Percentiles rank a stretch among this genome's conserved stretches.
Conservation (phyloP, 1,140 invertebrate genomes). For the Oedothorax gibbosus region DNA sequence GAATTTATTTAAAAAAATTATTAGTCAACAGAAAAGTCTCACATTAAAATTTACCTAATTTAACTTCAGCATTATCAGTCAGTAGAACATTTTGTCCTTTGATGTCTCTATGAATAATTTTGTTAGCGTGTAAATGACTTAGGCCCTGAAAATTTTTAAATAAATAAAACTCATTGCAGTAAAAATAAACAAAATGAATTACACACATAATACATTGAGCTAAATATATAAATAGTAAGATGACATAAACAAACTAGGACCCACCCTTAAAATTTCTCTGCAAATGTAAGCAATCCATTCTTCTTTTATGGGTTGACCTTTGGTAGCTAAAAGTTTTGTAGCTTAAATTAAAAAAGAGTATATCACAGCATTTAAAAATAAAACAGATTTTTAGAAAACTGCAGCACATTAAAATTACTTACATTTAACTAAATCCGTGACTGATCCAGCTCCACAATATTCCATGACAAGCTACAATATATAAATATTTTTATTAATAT, state of each 20-base stretch:
- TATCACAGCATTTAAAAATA: neutral
- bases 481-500: neutral
- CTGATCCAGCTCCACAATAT: constrained; percentile 98
- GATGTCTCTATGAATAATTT: constrained; percentile 99
- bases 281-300: constrained; percentile 99
- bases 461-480: constrained; percentile 92
- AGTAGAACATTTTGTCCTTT: constrained; percentile 99
- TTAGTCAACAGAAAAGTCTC: neutral
- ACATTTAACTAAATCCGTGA: constrained; percentile 98
- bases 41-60: constrained; percentile 77
- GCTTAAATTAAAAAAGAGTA: neutral
- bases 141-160: constrained; percentile 77
- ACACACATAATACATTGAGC: neutral
- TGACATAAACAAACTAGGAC: neutral
- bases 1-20: neutral
- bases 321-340: constrained; percentile 77
- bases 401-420: constrained; percentile 61
- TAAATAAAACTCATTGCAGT: neutral
- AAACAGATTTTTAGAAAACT: neutral
- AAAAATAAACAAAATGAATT: neutral
- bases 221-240: neutral
- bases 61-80: constrained; percentile 99
- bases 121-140: constrained; percentile 97
- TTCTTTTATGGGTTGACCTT: constrained; percentile 97
- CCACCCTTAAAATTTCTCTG: constrained; percentile 86